These are phyloP conservation scores for Herminia tarsipennalis DNA, from an alignment of 2,888 invertebrate genomes.

Conservation along the genomic window DNA sequence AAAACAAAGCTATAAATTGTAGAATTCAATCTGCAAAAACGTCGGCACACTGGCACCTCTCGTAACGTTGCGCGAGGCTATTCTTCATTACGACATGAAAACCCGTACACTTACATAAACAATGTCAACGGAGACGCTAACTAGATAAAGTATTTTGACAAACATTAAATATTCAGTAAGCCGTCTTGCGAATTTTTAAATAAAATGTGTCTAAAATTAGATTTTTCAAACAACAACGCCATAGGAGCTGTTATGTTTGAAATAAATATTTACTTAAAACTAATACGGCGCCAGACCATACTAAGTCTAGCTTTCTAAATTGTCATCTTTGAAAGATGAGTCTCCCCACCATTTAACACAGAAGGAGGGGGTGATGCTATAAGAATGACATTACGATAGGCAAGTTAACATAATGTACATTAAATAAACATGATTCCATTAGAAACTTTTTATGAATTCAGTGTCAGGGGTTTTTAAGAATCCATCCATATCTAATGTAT, in stretches of 20 bases:
- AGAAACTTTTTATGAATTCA: too few species aligned
- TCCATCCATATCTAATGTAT: too few species aligned
- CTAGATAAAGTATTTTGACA: slow-evolving; percentile 14
- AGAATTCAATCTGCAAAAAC: slow-evolving; percentile 43
- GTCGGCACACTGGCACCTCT: slow-evolving; percentile 44
- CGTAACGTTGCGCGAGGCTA: slow-evolving; percentile 51
- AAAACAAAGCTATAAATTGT: slow-evolving; percentile 41
- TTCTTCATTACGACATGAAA: slow-evolving; percentile 56
- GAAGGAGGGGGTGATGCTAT: slow-evolving; percentile 4
- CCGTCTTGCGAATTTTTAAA: too few species aligned
- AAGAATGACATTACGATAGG: not conserved
- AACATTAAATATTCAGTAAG: slow-evolving; percentile 3
- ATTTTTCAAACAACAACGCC: too few species aligned
- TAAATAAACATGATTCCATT: not conserved
- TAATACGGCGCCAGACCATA: too few species aligned
- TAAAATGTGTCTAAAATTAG: not conserved
- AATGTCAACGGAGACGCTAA: slow-evolving; percentile 49
- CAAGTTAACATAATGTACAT: slow-evolving; percentile 1
- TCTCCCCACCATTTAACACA: slow-evolving; percentile 7
- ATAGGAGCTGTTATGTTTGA: too few species aligned
- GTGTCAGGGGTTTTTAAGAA: too few species aligned
- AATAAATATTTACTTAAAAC: too few species aligned
- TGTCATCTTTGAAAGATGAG: slow-evolving; percentile 6
- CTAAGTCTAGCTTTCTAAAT: slow-evolving; percentile 10
- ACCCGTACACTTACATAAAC: slow-evolving; percentile 64